Conservation (phyloP, 2,797 vertebrate species). For the Periophthalmus magnuspinnatus region DNA sequence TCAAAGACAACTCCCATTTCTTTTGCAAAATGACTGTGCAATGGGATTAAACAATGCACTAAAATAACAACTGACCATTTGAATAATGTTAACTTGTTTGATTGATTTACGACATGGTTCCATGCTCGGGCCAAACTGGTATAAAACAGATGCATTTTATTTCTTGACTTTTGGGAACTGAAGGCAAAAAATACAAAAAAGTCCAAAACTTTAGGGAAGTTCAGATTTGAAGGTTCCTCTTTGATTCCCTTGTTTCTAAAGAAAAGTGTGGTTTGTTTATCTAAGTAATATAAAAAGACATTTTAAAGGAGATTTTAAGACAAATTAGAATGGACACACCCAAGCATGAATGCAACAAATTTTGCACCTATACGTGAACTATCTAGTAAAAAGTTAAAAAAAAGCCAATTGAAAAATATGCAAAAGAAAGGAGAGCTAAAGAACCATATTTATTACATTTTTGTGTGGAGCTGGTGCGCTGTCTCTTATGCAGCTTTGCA, state of each 20-base stretch:
- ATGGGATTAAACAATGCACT: not conserved
- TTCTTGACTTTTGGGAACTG: slow-evolving; percentile 29
- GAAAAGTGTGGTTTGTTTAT: too few relatives aligned
- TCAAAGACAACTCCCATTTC: not conserved
- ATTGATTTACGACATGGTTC: slow-evolving; percentile 12
- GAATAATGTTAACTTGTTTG: slow-evolving; percentile 27
- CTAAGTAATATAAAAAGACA: too few relatives aligned
- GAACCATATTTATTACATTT: not conserved
- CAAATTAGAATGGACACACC: too few relatives aligned
- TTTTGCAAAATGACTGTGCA: not conserved
- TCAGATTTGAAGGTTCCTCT: slow-evolving; percentile 28
- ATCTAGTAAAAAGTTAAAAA: too few relatives aligned
- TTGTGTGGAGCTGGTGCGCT: not conserved
- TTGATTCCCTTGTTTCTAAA: slow-evolving; percentile 10
- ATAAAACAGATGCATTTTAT: slow-evolving; percentile 21
- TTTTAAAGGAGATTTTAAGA: too few relatives aligned
- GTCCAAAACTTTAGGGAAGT: slow-evolving; percentile 21
- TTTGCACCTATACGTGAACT: too few relatives aligned
- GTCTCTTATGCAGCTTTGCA: not conserved
- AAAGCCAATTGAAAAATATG: too few relatives aligned
- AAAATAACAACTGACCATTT: not conserved
- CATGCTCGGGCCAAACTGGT: not conserved
- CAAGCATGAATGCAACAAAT: too few relatives aligned
- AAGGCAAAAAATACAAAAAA: slow-evolving; percentile 35
- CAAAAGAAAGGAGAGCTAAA: too few relatives aligned